phyloP scores from a whole-genome alignment of 2,888 invertebrate species.

The Patella pellucida region DNA sequence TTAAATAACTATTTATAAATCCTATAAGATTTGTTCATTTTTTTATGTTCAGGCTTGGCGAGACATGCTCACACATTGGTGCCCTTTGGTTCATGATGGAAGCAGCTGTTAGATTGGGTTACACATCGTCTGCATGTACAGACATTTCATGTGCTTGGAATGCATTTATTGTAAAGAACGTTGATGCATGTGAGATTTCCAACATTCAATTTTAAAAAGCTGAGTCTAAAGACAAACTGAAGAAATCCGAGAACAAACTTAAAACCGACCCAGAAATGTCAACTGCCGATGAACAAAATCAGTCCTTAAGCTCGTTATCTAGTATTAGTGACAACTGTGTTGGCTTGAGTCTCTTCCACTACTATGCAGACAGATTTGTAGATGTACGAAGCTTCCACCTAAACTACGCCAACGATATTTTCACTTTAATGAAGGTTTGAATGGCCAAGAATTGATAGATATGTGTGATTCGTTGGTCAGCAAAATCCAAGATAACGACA shows the following conservation, averaged over 20 bases:
- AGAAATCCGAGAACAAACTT: neutral
- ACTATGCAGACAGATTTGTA: too few relatives aligned
- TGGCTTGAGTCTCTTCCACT: too few relatives aligned
- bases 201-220: conserved; percentile 24
- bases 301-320: neutral
- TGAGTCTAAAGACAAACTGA: neutral
- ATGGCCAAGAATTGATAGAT: too few relatives aligned
- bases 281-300: neutral
- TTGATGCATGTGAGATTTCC: conserved; percentile 10
- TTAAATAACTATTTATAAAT: too few relatives aligned
- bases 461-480: too few relatives aligned
- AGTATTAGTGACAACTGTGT: too few relatives aligned
- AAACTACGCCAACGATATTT: too few relatives aligned
- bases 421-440: too few relatives aligned
- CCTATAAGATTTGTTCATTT: neutral
- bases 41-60: conserved; percentile 29
- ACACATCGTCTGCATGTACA: conserved; percentile 24
- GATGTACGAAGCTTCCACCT: too few relatives aligned
- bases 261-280: neutral
- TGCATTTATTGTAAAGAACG: too few relatives aligned
- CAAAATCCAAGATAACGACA: too few relatives aligned
- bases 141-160: too few relatives aligned
- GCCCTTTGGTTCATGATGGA: conserved; percentile 36
- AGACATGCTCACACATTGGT: conserved; percentile 32
- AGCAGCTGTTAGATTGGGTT: conserved; percentile 30